phyloP scores from a whole-genome alignment of 2,888 invertebrate species.

The Trissolcus brochymenae region DNA sequence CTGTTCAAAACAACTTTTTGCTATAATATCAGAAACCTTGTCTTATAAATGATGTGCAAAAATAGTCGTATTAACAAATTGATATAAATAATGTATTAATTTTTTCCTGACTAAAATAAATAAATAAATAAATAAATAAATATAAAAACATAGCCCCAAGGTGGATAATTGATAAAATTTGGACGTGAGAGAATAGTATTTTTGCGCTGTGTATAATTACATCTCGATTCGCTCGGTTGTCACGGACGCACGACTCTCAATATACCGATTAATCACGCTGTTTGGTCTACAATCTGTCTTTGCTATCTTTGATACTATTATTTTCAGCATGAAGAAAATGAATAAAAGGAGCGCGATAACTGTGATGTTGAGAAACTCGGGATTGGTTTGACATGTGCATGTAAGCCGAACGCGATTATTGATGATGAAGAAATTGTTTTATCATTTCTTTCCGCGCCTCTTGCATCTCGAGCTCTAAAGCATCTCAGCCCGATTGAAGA shows the following conservation, averaged over 20 bases:
- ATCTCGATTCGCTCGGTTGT: constrained; percentile 54
- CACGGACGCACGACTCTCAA: constrained; percentile 53
- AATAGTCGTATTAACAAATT: too few species aligned
- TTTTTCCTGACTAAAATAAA: too few species aligned
- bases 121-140: too few species aligned
- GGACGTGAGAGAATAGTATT: constrained; percentile 47
- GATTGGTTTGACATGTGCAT: constrained; percentile 35
- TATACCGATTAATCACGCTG: constrained; percentile 56
- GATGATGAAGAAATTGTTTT: constrained; percentile 40
- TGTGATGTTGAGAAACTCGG: constrained; percentile 42
- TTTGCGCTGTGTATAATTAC: constrained; percentile 45
- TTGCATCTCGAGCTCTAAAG: constrained; percentile 39
- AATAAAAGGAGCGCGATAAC: constrained; percentile 51
- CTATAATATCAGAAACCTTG: too few species aligned
- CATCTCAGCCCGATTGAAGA: constrained; percentile 38
- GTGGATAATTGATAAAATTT: constrained; percentile 36
- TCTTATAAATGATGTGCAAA: too few species aligned
- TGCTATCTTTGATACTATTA: constrained; percentile 56
- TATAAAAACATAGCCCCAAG: too few species aligned
- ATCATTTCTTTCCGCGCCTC: constrained; percentile 25
- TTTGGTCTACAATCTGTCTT: constrained; percentile 55
- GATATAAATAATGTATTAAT: too few species aligned
- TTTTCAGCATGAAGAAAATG: constrained; percentile 55
- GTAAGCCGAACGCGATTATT: constrained; percentile 26
- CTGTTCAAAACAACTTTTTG: too few species aligned